Percentiles rank a stretch among this genome's conserved stretches.
These are phyloP conservation scores for Furcula furcula DNA, from an alignment of 2,888 invertebrate genomes.

Conservation along the genomic window DNA sequence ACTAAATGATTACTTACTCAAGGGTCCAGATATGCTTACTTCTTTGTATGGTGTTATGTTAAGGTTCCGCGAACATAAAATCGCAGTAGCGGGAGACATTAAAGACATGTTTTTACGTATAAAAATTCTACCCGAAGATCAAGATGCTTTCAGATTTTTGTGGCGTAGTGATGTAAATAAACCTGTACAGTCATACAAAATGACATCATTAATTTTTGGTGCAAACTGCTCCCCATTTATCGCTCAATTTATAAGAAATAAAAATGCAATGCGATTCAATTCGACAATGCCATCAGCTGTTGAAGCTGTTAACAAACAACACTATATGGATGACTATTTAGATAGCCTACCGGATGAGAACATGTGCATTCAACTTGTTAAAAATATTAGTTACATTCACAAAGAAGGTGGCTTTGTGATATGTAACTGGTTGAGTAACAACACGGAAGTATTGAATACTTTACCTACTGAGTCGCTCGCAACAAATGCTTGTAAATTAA, in stretches of 20 bases:
- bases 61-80: conserved; percentile 15
- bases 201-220: conserved; percentile 7
- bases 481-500: conserved; percentile 6
- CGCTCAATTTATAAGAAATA: conserved; percentile 22
- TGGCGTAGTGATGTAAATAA: conserved; percentile 1
- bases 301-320: conserved; percentile 11
- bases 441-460: neutral
- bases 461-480: neutral
- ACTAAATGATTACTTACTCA: conserved; percentile 15
- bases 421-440: neutral
- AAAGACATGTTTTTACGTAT: conserved; percentile 18
- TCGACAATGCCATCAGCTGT: conserved; percentile 12
- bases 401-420: neutral
- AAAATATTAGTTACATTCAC: neutral
- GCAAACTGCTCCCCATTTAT: conserved; percentile 7
- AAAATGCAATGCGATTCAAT: conserved; percentile 14
- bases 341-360: conserved; percentile 15
- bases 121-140: conserved; percentile 12
- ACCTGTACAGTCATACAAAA: neutral
- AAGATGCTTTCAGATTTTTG: conserved; percentile 10
- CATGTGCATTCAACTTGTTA: neutral
- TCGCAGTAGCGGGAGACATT: conserved; percentile 17
- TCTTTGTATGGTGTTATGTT: conserved; percentile 21
- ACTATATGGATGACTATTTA: conserved; percentile 29
- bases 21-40: conserved; percentile 17